Conservation (phyloP, 37 sponge, comb jelly and placozoan genomes). For the Chondrosia reniformis region DNA sequence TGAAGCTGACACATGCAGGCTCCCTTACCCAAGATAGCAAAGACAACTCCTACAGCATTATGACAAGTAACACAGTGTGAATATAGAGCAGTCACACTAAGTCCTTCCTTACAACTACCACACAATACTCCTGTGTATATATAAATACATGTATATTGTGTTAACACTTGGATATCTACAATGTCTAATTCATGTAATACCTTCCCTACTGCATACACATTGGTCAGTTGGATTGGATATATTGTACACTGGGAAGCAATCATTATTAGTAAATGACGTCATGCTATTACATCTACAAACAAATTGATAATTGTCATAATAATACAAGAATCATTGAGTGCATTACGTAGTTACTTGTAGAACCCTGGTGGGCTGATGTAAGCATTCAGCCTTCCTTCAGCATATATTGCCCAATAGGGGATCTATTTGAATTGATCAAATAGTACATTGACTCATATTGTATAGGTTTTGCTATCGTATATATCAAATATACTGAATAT, state of each 20-base stretch:
- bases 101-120: conserved; percentile 47
- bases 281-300: neutral
- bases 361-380: neutral
- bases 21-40: conserved; percentile 28
- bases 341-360: no score
- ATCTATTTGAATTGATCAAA: neutral
- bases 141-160: neutral
- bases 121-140: conserved; percentile 49
- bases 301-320: no score
- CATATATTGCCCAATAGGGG: neutral
- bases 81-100: conserved; percentile 58
- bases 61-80: conserved; percentile 49
- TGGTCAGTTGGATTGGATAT: neutral
- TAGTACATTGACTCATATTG: neutral
- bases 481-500: no score
- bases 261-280: neutral
- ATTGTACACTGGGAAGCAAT: neutral
- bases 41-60: conserved; percentile 25
- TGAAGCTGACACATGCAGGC: neutral
- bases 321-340: no score
- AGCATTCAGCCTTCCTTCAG: neutral
- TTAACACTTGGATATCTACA: neutral
- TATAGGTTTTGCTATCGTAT: neutral
- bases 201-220: conserved; percentile 16
- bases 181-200: neutral